Conservation (phyloP, 1,140 invertebrate species). For the Cyclina sinensis region DNA sequence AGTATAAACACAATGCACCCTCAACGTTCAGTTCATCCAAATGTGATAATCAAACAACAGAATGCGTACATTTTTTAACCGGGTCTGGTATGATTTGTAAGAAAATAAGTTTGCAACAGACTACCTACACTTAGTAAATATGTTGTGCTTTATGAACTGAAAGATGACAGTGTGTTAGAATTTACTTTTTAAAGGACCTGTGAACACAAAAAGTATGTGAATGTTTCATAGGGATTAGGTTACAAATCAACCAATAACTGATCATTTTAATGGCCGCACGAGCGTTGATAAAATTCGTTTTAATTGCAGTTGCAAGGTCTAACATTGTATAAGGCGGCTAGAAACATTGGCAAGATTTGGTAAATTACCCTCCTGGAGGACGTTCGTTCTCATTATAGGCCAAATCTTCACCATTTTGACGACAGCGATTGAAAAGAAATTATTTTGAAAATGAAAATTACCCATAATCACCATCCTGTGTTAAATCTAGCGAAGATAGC, state of each 20-base stretch:
- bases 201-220: slow-evolving; percentile 8
- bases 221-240: slow-evolving; percentile 13
- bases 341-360: slow-evolving; percentile 23
- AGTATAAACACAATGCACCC: too few relatives aligned
- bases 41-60: too few relatives aligned
- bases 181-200: not conserved
- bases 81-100: too few relatives aligned
- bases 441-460: slow-evolving; percentile 68
- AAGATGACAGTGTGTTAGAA: too few relatives aligned
- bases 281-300: slow-evolving; percentile 59
- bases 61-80: too few relatives aligned
- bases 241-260: slow-evolving; percentile 50
- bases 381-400: slow-evolving; percentile 4
- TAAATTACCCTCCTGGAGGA: slow-evolving; percentile 50
- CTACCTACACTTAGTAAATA: too few relatives aligned
- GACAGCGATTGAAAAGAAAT: slow-evolving; percentile 66
- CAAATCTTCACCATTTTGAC: slow-evolving; percentile 52
- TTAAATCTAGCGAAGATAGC: slow-evolving; percentile 50
- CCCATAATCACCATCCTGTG: slow-evolving; percentile 61
- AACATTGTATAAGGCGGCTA: slow-evolving; percentile 47
- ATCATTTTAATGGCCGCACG: slow-evolving; percentile 57
- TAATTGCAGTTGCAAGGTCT: slow-evolving; percentile 58
- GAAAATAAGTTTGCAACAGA: too few relatives aligned
- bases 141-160: too few relatives aligned
- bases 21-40: too few relatives aligned